Evolutionary conservation across 2,888 invertebrate genomes (phyloP).

Genomic region (Monochamus alternatus): DNA sequence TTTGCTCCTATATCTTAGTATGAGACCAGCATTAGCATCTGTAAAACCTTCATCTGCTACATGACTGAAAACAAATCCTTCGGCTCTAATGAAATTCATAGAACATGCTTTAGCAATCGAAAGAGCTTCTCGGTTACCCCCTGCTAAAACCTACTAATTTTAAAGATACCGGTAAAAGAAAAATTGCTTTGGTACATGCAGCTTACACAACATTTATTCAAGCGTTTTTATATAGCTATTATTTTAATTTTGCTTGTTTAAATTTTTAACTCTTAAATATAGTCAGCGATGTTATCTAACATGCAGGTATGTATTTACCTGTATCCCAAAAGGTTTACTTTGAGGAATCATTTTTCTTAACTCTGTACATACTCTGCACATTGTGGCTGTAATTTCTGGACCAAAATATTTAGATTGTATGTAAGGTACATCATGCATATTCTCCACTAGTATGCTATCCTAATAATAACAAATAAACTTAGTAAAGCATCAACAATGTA

Average conservation of each 20-base stretch:
- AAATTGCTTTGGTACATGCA: too few species aligned
- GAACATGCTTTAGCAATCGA: constrained; percentile 82
- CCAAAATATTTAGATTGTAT: constrained; percentile 74
- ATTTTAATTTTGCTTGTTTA: too few species aligned
- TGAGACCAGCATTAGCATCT: constrained; percentile 81
- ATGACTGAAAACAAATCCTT: constrained; percentile 86
- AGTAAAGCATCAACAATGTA: too few species aligned
- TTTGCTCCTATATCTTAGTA: constrained; percentile 79
- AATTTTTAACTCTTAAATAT: not conserved
- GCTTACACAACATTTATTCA: too few species aligned
- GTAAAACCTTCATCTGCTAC: constrained; percentile 88
- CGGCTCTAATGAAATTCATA: constrained; percentile 83
- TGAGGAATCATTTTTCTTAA: constrained; percentile 73
- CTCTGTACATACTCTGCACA: constrained; percentile 78
- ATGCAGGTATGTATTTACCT: constrained; percentile 67
- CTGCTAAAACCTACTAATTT: constrained; percentile 77
- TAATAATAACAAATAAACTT: constrained; percentile 61
- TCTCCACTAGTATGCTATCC: constrained; percentile 84
- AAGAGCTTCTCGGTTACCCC: constrained; percentile 83
- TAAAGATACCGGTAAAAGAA: too few species aligned
- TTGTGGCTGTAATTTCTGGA: constrained; percentile 80
- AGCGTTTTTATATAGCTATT: too few species aligned
- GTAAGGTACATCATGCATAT: constrained; percentile 87
- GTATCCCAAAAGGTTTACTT: constrained; percentile 76
- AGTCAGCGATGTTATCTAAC: not conserved